These are phyloP conservation scores for Luperina testacea DNA, from an alignment of 2,888 invertebrate species.

Conservation along the genomic window DNA sequence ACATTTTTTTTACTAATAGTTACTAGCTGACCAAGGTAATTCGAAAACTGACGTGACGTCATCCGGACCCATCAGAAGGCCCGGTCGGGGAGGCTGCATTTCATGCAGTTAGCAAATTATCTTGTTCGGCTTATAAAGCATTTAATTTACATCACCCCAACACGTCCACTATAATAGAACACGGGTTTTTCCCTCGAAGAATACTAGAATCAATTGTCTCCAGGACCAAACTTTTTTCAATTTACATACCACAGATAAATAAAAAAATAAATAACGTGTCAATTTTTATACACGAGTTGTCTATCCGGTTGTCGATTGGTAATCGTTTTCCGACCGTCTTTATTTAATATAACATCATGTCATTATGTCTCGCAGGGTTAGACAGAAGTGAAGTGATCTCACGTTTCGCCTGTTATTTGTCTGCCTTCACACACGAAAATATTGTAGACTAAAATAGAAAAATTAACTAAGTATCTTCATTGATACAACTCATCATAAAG, in stretches of 20 bases:
- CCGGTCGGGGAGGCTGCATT: not conserved
- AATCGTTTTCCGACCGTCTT: not conserved
- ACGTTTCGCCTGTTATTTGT: not conserved
- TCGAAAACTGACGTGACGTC: not conserved
- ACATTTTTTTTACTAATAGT: conserved; percentile 27
- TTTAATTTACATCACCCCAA: conserved; percentile 14
- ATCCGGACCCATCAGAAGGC: not conserved
- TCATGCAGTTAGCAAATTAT: not conserved
- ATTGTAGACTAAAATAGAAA: conserved; percentile 31
- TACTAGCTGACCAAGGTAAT: conserved; percentile 11
- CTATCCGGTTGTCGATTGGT: not conserved
- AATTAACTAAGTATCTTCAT: conserved; percentile 20
- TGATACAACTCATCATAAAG: conserved; percentile 12
- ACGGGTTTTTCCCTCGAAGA: not conserved
- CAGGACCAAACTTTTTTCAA: not conserved
- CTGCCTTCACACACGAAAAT: conserved; percentile 7
- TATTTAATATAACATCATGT: not conserved
- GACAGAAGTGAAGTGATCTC: not conserved
- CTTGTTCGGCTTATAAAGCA: conserved; percentile 12
- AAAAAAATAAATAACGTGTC: conserved; percentile 8
- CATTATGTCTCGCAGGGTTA: not conserved
- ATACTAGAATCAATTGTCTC: conserved; percentile 13
- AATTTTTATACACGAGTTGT: not conserved
- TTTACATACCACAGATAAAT: conserved; percentile 15
- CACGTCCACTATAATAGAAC: not conserved